phyloP scores from a whole-genome alignment of 1,140 invertebrate genomes.

The Drosophila santomea region DNA sequence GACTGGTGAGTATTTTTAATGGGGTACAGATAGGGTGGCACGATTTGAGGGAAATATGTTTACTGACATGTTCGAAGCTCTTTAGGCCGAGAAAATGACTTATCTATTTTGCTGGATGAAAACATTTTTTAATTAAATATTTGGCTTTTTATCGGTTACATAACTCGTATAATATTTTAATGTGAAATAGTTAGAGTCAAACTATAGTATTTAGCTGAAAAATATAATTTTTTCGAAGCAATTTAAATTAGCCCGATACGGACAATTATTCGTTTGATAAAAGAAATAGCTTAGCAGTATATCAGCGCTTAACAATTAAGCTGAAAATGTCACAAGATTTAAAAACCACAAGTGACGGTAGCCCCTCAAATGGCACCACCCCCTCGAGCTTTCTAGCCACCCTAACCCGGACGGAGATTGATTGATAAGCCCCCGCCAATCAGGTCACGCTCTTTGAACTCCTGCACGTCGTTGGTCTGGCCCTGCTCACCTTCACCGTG shows the following conservation, averaged over 20 bases:
- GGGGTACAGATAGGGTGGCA: constrained; percentile 1
- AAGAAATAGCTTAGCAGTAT: too few relatives aligned
- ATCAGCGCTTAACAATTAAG: background rate
- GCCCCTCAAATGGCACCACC: background rate
- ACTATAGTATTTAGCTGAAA: too few relatives aligned
- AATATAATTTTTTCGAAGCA: too few relatives aligned
- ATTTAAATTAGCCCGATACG: too few relatives aligned
- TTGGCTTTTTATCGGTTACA: too few relatives aligned
- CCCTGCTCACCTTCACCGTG: constrained; percentile 93
- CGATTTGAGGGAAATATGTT: background rate
- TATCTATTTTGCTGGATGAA: background rate
- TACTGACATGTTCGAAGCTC: too few relatives aligned
- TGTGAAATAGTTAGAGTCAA: too few relatives aligned
- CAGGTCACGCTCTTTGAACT: constrained; percentile 90
- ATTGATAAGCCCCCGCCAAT: constrained; percentile 84
- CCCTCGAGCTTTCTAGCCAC: constrained; percentile 2
- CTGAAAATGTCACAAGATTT: background rate
- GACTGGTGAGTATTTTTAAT: constrained; percentile 86
- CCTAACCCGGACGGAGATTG: constrained; percentile 26
- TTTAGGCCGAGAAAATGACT: background rate
- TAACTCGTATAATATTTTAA: too few relatives aligned
- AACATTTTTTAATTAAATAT: too few relatives aligned
- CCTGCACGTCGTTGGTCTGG: constrained; percentile 93
- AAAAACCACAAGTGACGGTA: background rate
- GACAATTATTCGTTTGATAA: too few relatives aligned